Percentiles rank a stretch among this genome's conserved stretches.
phyloP scores from a whole-genome alignment of 2,888 invertebrate genomes.

The Halocaridina rubra region DNA sequence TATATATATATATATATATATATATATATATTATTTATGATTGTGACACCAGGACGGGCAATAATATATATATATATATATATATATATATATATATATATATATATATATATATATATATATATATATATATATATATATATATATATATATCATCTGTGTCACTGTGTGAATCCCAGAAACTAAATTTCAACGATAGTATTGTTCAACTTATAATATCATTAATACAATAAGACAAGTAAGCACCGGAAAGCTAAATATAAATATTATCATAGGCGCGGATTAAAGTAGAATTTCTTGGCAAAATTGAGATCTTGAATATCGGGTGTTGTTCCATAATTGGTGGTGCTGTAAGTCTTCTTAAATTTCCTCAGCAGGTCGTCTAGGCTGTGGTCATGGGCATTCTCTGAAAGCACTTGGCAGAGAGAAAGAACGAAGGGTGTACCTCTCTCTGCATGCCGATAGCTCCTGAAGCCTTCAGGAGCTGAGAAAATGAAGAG shows the following conservation, averaged over 20 bases:
- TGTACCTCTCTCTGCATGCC: neutral
- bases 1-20: neutral
- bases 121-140: neutral
- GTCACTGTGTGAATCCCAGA: too few relatives aligned
- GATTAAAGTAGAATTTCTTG: neutral
- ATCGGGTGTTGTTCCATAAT: neutral
- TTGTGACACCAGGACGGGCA: neutral
- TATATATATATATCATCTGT: neutral
- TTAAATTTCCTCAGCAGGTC: neutral
- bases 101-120: slow-evolving; percentile 11
- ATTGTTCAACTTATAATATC: too few relatives aligned
- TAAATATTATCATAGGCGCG: neutral
- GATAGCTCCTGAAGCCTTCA: neutral
- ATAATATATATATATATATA: neutral
- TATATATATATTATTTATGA: neutral
- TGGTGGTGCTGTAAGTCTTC: neutral
- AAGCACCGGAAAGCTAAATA: too few relatives aligned
- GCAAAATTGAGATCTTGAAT: neutral
- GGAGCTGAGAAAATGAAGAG: neutral
- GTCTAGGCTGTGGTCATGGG: neutral
- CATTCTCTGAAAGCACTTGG: neutral
- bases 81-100: slow-evolving; percentile 6
- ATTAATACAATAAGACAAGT: too few relatives aligned
- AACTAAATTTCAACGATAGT: too few relatives aligned
- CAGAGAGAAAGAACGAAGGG: neutral